Evolutionary conservation across 2,797 vertebrate species (phyloP).

Genomic region (Notoglanidium macrostoma): DNA sequence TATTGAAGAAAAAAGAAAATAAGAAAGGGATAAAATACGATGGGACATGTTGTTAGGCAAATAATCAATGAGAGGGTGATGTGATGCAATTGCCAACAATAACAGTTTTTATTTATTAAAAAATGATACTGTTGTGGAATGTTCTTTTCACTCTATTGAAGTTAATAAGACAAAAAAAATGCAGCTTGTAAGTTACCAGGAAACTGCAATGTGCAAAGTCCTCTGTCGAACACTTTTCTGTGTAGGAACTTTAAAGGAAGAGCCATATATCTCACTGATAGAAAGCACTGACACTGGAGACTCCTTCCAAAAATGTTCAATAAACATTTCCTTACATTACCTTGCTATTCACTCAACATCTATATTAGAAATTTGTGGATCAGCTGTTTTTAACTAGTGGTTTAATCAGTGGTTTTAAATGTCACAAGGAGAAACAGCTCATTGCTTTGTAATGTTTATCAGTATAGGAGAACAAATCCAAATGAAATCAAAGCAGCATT

Average conservation of each 20-base stretch:
- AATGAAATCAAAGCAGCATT: neutral
- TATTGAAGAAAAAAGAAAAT: neutral
- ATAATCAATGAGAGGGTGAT: neutral
- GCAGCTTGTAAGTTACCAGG: neutral
- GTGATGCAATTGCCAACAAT: neutral
- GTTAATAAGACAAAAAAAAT: neutral
- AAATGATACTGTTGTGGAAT: neutral
- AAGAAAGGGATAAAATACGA: neutral
- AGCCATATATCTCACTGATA: too few relatives aligned
- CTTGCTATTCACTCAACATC: neutral
- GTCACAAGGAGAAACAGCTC: neutral
- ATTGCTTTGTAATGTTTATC: neutral
- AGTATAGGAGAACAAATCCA: neutral
- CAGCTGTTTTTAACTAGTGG: neutral
- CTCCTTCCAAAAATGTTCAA: neutral
- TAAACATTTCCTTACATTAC: neutral
- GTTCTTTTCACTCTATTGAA: neutral
- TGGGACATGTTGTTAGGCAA: neutral
- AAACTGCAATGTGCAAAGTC: neutral
- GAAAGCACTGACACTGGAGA: neutral
- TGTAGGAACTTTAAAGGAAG: neutral
- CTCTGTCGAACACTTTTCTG: neutral
- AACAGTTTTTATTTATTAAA: neutral
- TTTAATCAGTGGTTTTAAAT: too few relatives aligned
- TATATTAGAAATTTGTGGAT: neutral